These are phyloP conservation scores for Eueides isabella DNA, from an alignment of 1,140 invertebrate genomes.

Conservation along the genomic window DNA sequence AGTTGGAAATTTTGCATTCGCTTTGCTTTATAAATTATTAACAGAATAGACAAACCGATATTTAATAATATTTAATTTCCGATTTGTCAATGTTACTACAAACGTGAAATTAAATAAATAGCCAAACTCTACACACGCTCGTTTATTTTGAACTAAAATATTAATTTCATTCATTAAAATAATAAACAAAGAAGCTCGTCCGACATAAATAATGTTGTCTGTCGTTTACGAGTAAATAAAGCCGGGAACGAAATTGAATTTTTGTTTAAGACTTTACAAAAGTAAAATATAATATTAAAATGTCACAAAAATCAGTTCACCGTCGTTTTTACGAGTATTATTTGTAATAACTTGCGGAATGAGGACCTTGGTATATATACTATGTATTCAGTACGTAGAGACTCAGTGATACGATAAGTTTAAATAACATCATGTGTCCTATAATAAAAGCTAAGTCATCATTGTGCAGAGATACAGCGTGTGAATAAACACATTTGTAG, in stretches of 20 bases:
- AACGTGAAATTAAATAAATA: not conserved
- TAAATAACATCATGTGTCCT: too few relatives aligned
- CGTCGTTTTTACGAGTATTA: too few relatives aligned
- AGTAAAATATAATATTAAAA: slow-evolving; percentile 6
- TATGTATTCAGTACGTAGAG: too few relatives aligned
- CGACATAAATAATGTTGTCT: not conserved
- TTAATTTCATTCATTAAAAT: not conserved
- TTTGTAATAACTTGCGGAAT: too few relatives aligned
- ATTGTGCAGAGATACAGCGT: too few relatives aligned
- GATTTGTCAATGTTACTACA: not conserved
- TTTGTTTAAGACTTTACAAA: slow-evolving; percentile 1
- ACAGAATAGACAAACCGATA: not conserved
- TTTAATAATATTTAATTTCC: not conserved
- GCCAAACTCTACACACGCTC: not conserved
- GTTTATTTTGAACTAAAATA: not conserved
- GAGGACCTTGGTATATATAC: not conserved
- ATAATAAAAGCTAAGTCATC: too few relatives aligned
- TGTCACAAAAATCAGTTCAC: not conserved
- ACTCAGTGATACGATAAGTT: too few relatives aligned
- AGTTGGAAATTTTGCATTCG: too few relatives aligned
- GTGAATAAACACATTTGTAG: too few relatives aligned
- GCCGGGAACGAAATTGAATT: not conserved
- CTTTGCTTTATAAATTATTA: not conserved
- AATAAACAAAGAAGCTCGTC: not conserved
- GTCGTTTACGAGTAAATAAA: not conserved